A percentile compares a stretch with the other conserved stretches of the same genome.
phyloP scores from a whole-genome alignment of 1,140 invertebrate species.

The Brachionus rubens region DNA sequence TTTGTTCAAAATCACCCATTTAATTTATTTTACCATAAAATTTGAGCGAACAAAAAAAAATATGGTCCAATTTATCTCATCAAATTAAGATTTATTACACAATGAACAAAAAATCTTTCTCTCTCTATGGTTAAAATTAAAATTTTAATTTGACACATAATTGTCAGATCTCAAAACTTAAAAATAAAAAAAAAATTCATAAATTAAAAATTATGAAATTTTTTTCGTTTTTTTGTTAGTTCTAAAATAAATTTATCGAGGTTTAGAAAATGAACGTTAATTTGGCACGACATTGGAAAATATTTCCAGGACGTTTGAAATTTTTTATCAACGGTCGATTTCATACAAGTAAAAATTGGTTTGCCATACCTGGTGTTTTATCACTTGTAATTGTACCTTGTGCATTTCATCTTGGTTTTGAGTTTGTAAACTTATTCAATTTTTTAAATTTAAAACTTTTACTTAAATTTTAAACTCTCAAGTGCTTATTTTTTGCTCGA shows the following conservation, averaged over 20 bases:
- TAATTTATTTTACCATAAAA: no score
- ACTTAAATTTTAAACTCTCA: constrained; percentile 50
- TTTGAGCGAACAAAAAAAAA: no score
- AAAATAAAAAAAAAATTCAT: no score
- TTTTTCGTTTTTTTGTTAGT: constrained; percentile 8
- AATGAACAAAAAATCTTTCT: no score
- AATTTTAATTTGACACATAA: constrained; percentile 42
- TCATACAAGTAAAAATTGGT: constrained; percentile 42
- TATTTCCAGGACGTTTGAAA: constrained; percentile 35
- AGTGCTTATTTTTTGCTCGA: constrained; percentile 81
- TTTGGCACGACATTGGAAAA: constrained; percentile 30
- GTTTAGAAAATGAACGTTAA: constrained; percentile 7
- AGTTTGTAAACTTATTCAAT: constrained; percentile 25
- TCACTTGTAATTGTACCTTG: neutral
- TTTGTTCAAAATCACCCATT: no score
- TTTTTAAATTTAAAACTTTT: constrained; percentile 11
- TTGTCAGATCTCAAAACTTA: neutral
- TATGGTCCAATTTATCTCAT: no score
- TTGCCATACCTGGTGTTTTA: constrained; percentile 18
- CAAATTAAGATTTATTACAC: no score
- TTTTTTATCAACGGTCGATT: constrained; percentile 7
- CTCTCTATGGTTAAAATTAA: no score
- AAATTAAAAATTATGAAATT: no score
- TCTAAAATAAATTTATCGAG: no score
- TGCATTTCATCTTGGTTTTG: constrained; percentile 43